Conservation (phyloP, 2,113 vertebrate species). For the Semnornis frantzii region DNA sequence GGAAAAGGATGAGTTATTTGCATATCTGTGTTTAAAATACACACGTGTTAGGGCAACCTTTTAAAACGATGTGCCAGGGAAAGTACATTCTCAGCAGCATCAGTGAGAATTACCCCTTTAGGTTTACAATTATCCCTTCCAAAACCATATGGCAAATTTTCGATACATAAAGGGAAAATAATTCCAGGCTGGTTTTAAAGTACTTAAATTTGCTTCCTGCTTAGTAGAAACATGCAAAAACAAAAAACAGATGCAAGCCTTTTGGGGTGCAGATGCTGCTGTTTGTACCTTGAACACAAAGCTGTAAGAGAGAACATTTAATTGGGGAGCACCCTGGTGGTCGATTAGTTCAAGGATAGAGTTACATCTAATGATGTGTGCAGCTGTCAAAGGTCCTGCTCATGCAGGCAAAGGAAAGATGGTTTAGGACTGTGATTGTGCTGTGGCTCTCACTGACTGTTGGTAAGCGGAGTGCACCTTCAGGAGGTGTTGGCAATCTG, state of each 20-base stretch:
- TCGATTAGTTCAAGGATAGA: not conserved
- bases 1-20: not conserved
- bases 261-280: accelerated
- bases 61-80: not conserved
- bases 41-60: not conserved
- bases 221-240: not conserved
- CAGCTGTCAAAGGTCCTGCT: not conserved
- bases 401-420: not conserved
- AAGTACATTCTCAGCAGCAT: not conserved
- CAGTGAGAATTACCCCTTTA: not conserved
- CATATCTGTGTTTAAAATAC: conserved; percentile 18
- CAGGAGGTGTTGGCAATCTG: not conserved
- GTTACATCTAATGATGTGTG: not conserved
- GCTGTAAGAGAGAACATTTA: not conserved
- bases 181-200: not conserved
- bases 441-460: not conserved
- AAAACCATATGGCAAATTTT: not conserved
- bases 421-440: not conserved
- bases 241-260: not conserved
- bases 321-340: conserved; percentile 28
- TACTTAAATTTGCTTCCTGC: not conserved
- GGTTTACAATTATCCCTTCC: not conserved
- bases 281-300: not conserved
- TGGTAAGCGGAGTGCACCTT: not conserved
- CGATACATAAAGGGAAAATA: not conserved